Percentiles rank a stretch among this genome's conserved stretches.
Evolutionary conservation across 2,113 vertebrate species (phyloP).

Genomic region (Mustela lutreola): DNA sequence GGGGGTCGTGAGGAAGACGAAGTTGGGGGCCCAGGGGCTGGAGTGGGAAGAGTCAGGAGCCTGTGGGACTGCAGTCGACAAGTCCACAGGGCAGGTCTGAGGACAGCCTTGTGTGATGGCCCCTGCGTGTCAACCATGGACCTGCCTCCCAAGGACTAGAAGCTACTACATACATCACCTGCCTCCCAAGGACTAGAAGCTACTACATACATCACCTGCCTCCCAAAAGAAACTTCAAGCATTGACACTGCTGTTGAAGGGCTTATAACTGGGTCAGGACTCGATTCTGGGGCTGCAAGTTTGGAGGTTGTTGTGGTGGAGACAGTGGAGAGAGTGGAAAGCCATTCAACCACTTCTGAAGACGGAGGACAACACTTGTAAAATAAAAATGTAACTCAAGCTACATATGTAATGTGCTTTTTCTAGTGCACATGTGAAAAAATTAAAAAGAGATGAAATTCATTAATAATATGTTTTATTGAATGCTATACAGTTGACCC

Average conservation of each 20-base stretch:
- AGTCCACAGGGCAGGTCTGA: fast-evolving
- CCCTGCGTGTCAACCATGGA: fast-evolving
- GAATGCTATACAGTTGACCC: not conserved
- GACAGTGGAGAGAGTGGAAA: not conserved
- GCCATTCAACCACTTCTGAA: not conserved
- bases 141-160: not conserved
- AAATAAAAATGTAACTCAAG: not conserved
- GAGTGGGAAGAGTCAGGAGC: not conserved
- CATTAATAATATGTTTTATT: not conserved
- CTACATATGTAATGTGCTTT: not conserved
- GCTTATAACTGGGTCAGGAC: not conserved
- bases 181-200: not conserved
- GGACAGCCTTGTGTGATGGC: fast-evolving
- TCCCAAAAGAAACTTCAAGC: not conserved
- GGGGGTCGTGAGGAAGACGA: not conserved
- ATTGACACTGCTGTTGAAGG: not conserved
- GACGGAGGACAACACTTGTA: not conserved
- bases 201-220: not conserved
- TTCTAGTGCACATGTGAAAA: not conserved
- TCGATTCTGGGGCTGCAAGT: not conserved
- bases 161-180: not conserved
- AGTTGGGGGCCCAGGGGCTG: not conserved
- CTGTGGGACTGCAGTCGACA: not conserved
- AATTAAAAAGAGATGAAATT: conserved; percentile 7
- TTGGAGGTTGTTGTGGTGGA: not conserved